Evolutionary conservation across 2,888 invertebrate genomes (phyloP).

Genomic region (Pyrrhosoma nymphula): DNA sequence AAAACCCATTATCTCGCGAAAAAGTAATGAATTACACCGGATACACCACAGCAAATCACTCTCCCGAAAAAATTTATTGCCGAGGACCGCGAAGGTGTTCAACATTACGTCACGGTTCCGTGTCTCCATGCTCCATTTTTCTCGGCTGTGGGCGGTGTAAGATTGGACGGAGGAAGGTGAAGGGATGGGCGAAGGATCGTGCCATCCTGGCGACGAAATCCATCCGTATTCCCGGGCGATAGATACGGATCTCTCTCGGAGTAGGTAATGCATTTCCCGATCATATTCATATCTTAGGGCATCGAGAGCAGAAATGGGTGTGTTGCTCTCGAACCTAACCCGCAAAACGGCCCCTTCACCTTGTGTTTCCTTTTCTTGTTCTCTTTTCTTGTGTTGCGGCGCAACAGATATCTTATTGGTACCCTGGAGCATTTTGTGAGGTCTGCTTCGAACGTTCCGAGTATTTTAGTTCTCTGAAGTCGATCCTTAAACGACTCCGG

Average conservation of each 20-base stretch:
- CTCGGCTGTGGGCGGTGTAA: background rate
- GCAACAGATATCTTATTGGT: background rate
- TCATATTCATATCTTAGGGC: conserved; percentile 3
- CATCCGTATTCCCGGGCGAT: background rate
- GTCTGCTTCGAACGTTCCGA: background rate
- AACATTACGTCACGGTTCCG: background rate
- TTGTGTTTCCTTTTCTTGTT: background rate
- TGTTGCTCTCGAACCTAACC: background rate
- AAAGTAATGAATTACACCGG: background rate
- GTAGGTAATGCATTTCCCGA: background rate
- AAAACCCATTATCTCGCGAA: background rate
- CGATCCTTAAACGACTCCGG: background rate
- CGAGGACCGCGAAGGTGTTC: background rate
- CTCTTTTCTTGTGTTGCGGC: background rate
- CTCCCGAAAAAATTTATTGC: background rate
- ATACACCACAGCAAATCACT: background rate
- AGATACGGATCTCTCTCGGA: conserved; percentile 6
- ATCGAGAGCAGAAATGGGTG: conserved; percentile 15
- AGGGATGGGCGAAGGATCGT: background rate
- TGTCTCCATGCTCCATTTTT: background rate
- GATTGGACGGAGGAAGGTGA: background rate
- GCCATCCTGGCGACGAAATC: background rate
- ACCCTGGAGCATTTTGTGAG: background rate
- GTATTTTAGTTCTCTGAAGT: background rate
- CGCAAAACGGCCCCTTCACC: background rate